phyloP scores from a whole-genome alignment of 2,888 invertebrate species.

The Andrena bucephala region DNA sequence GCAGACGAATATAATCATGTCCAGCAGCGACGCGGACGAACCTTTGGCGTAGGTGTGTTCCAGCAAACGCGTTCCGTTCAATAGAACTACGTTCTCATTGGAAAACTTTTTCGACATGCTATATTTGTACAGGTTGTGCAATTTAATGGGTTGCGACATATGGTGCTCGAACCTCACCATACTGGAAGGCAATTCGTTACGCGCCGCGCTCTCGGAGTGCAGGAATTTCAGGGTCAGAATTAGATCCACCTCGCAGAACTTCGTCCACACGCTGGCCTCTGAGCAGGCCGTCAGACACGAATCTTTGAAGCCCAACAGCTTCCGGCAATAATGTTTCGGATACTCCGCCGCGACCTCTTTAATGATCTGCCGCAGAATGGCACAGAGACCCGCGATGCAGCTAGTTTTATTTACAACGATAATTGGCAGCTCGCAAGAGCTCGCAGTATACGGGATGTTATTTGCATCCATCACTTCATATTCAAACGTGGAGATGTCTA shows the following conservation, averaged over 20 bases:
- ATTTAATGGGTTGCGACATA: constrained; percentile 92
- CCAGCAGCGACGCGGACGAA: constrained; percentile 92
- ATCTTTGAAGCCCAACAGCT: constrained; percentile 91
- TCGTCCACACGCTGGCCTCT: constrained; percentile 95
- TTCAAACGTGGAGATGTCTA: constrained; percentile 81
- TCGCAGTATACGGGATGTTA: constrained; percentile 84
- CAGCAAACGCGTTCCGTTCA: constrained; percentile 77
- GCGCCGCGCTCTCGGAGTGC: constrained; percentile 73
- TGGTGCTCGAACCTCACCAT: constrained; percentile 93
- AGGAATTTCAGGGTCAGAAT: constrained; percentile 87
- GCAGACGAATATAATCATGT: constrained; percentile 92
- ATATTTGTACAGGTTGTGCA: constrained; percentile 92
- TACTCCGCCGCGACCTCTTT: constrained; percentile 81
- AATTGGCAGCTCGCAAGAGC: constrained; percentile 88
- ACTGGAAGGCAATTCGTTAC: constrained; percentile 88
- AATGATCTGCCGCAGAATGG: constrained; percentile 89
- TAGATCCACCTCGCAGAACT: constrained; percentile 95
- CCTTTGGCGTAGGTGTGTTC: constrained; percentile 94
- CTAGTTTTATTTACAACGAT: constrained; percentile 87
- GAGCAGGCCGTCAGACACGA: constrained; percentile 93
- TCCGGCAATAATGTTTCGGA: constrained; percentile 83
- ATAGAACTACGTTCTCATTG: constrained; percentile 84
- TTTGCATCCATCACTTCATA: constrained; percentile 80
- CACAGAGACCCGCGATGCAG: constrained; percentile 92
- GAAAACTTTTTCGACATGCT: constrained; percentile 85